Base-by-base conservation (phyloP, 2,888 invertebrate species). In the Eristalis arbustorum region DNA sequence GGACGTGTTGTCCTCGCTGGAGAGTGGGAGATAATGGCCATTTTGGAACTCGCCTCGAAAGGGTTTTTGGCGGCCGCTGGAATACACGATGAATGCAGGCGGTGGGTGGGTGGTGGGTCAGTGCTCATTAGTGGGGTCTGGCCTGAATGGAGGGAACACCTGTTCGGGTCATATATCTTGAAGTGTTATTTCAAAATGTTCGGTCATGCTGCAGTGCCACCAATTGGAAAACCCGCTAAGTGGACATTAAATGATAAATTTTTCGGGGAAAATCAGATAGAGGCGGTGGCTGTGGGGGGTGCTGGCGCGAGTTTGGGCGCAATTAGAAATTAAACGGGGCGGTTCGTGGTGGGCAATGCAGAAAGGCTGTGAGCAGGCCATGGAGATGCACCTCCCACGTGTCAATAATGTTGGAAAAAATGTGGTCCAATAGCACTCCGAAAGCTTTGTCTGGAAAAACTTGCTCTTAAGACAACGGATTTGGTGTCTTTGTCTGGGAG, bases 161-260 rank as follows among this genome's bases (percentile, higher is more conserved):
- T 92, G 92, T 91, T 91, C 89, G 89, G 90, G 92, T 91, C 92
- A 91, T 92, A 92, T 92, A 92, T 92, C 92, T 92, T 91, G 91
- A 92, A 92, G 92, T 92, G 92, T 92, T 92, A 92, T 92, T 92
- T 91, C 91, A 91, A 91, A 92, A 91, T 90, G 90, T 91, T 90
- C 89, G 90, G 90, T 89, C 90, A 89, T 88, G 88, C 88, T 40
- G 34, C 62, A 42, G 64, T 66, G 71, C 72, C 73, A 59, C 25
- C 49, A 73, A 77, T 78, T 74, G 82, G 66, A 73, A 78, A 78
- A 82, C 61, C 75, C 78, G 67, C 83, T 75, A 87, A 87, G 83
- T 87, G 87, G 87, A 87, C 87, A 83, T 78, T 83, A 75, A 83
- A 78, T 87, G 83, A 87, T 83, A 74, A 83, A 83, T 87, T 81